These are phyloP conservation scores for Phorcus lineatus DNA, from an alignment of 2,888 invertebrate species.

Conservation along the genomic window DNA sequence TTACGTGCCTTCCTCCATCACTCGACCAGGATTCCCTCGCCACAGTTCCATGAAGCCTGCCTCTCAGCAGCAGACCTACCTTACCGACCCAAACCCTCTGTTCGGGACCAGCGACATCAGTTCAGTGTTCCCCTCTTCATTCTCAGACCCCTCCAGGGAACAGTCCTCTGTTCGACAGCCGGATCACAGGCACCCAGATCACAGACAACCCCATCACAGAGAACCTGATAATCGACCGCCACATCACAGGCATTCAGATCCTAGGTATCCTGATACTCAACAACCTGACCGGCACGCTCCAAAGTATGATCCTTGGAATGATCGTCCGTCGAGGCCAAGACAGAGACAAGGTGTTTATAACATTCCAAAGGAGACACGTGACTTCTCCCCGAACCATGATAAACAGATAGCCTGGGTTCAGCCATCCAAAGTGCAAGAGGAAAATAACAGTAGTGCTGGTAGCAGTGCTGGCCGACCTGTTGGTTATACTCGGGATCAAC, in stretches of 20 bases:
- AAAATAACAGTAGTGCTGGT: slow-evolving; percentile 43
- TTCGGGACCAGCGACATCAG: slow-evolving; percentile 61
- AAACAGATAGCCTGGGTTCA: slow-evolving; percentile 30
- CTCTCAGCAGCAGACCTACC: slow-evolving; percentile 53
- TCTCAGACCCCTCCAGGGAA: slow-evolving; percentile 28
- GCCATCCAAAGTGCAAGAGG: slow-evolving; percentile 34
- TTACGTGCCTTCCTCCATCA: slow-evolving; percentile 36
- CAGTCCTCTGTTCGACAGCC: slow-evolving; percentile 15
- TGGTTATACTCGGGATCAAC: slow-evolving; percentile 61
- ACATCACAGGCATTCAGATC: background rate
- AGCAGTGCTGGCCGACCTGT: slow-evolving; percentile 53
- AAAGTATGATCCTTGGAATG: slow-evolving; percentile 24
- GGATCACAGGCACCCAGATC: background rate
- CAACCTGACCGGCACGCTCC: background rate
- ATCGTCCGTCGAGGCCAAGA: slow-evolving; percentile 17
- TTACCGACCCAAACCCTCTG: slow-evolving; percentile 49
- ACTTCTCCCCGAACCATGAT: background rate
- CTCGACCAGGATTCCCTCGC: slow-evolving; percentile 58
- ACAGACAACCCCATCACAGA: background rate
- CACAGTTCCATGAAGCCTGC: slow-evolving; percentile 69
- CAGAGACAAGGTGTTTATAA: background rate
- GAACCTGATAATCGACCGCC: no score
- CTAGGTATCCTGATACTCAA: background rate
- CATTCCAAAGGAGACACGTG: slow-evolving; percentile 17
- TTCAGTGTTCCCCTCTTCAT: slow-evolving; percentile 54